Conservation (phyloP, 2,888 invertebrate genomes). For the Harpalus rufipes region DNA sequence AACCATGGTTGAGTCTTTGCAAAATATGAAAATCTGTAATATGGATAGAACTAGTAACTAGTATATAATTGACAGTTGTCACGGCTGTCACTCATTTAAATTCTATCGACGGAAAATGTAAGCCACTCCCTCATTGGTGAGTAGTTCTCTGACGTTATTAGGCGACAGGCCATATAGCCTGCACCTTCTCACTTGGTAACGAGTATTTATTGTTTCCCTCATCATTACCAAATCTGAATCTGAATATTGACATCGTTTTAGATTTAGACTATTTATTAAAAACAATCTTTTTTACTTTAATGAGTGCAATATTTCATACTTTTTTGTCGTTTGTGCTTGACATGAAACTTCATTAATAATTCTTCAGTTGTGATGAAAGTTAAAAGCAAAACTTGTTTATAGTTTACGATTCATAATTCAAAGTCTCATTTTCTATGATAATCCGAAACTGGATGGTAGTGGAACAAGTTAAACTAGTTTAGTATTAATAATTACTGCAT, state of each 20-base stretch:
- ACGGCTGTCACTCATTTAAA: too few species aligned
- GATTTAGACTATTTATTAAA: neutral
- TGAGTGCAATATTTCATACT: neutral
- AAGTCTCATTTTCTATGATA: slow-evolving; percentile 34
- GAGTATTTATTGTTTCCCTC: too few species aligned
- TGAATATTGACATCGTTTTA: neutral
- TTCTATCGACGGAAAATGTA: too few species aligned
- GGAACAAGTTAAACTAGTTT: slow-evolving; percentile 55
- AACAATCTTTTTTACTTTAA: neutral
- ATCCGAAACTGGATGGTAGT: slow-evolving; percentile 7
- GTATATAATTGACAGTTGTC: too few species aligned
- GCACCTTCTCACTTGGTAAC: too few species aligned
- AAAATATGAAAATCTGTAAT: too few species aligned
- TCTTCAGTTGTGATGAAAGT: slow-evolving; percentile 34
- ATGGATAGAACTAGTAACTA: too few species aligned
- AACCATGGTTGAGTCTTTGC: too few species aligned
- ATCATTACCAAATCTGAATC: too few species aligned
- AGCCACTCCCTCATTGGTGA: too few species aligned
- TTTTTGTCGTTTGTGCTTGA: neutral
- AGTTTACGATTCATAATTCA: slow-evolving; percentile 56
- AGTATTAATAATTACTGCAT: slow-evolving; percentile 32
- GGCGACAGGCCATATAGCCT: too few species aligned
- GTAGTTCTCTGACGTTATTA: too few species aligned
- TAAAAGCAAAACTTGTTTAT: slow-evolving; percentile 58
- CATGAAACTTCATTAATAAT: slow-evolving; percentile 38